Base-by-base conservation (phyloP, 2,888 invertebrate genomes). In the Hydrotaea diabolus region DNA sequence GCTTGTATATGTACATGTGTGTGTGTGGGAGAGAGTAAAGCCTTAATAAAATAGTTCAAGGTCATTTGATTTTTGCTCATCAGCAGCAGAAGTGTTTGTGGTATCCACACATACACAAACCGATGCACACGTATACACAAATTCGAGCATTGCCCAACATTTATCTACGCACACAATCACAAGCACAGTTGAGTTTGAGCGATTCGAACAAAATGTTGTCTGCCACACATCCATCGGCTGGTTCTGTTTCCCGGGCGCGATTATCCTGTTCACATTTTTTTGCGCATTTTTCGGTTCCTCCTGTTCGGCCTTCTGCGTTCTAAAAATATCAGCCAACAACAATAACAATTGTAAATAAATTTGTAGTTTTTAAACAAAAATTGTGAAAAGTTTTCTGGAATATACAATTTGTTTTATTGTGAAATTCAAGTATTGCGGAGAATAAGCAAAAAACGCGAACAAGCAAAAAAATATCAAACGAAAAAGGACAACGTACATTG, bases 21-120 rank as follows among this genome's bases (percentile, higher is more conserved):
- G 53, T 53, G 73, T 85, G 66, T 64, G 78, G 87, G 78, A 64
- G 46, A 72, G 21, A 31, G 72, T 85, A 83, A 71, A 85, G 76
- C 80, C 84, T 77, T 83, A 77, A 83, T 82, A 86, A 86, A 86
- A 90, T 90, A 90, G 90, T 90, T 90, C 90, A 90, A 90, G 90
- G 90, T 88, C 90, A 90, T 86, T 82, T 75, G 66, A 77, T 88
- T 85, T 84, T 77, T 80, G 79, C 82, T 77, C 77, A 77, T 82
- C 82, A 73, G 87, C 85, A 88, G 88, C 88, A 87, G n/a, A n/a
- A n/a, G n/a, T n/a, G n/a, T 87, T 89, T 86, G 49, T 86, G 85
- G 88, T 88, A 89, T 89, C 89, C 88, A 87, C 76, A 89, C 87
- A 86, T 85, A 86, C 46, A 72, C 75, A 82, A 62, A 77, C 78